Evolutionary conservation across 35 echinoderm and acorn worm species (phyloP).

Genomic region (Hemicentrotus pulcherrimus): DNA sequence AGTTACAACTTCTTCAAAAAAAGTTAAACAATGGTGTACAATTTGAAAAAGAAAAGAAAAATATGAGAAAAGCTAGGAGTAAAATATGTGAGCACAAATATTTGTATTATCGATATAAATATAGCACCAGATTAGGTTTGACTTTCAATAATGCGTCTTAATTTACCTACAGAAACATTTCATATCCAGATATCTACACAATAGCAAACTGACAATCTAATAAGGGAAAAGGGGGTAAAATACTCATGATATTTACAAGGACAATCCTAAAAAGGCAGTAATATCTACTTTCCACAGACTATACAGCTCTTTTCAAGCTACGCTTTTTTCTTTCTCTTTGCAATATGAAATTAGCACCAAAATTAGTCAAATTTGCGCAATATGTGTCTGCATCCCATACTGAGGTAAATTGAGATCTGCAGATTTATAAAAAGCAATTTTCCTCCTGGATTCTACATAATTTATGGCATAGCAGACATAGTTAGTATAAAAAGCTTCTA

Average conservation of each 20-base stretch:
- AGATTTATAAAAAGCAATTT: not conserved
- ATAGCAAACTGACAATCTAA: not conserved
- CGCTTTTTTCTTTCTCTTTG: not conserved
- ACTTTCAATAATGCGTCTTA: not conserved
- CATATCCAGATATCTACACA: conserved; percentile 4
- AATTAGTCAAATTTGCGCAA: not conserved
- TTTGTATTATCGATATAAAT: not conserved
- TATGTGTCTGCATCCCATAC: not conserved
- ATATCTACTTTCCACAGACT: not conserved
- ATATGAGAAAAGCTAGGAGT: not conserved
- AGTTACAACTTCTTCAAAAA: not conserved
- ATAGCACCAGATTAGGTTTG: conserved; percentile 1
- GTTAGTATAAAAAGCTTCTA: not conserved
- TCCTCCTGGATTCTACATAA: not conserved
- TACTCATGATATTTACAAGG: not conserved
- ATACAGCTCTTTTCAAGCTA: not conserved
- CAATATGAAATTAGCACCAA: conserved; percentile 10
- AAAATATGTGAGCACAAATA: not conserved
- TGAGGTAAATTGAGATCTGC: not conserved
- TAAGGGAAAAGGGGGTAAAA: not conserved
- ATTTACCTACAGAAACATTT: not conserved
- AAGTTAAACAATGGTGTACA: not conserved
- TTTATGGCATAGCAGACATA: not conserved
- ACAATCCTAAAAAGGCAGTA: not conserved
- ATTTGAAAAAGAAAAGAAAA: not conserved